A percentile compares a stretch with the other conserved stretches of the same genome.
phyloP scores from a whole-genome alignment of 1,140 invertebrate species.

The Drosophila neocordata region DNA sequence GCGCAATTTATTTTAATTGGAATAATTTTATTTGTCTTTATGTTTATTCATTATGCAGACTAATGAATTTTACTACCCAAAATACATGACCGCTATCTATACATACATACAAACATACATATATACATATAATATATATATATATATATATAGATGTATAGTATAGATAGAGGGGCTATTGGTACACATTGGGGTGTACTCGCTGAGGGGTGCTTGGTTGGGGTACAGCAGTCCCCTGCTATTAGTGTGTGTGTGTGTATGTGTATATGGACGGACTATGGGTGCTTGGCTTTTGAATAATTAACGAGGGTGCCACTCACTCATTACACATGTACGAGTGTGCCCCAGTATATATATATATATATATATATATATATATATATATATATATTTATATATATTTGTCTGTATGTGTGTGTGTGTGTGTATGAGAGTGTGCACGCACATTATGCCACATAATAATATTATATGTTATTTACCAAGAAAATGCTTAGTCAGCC shows the following conservation, averaged over 20 bases:
- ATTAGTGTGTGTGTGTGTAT: slow-evolving; percentile 12
- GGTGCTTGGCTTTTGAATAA: slow-evolving; percentile 77
- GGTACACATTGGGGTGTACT: not conserved
- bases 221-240: slow-evolving; percentile 10
- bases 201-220: not conserved
- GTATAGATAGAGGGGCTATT: slow-evolving; percentile 11
- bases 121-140: slow-evolving; percentile 1
- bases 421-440: slow-evolving; percentile 22
- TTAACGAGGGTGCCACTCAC: slow-evolving; percentile 77
- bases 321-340: slow-evolving; percentile 47
- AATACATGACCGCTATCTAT: slow-evolving; percentile 52
- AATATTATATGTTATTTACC: slow-evolving; percentile 81
- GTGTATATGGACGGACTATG: slow-evolving; percentile 52
- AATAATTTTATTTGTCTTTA: slow-evolving; percentile 82
- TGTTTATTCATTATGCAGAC: slow-evolving; percentile 81
- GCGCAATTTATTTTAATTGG: slow-evolving; percentile 82
- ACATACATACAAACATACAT: slow-evolving; percentile 25
- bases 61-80: slow-evolving; percentile 72
- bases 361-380: slow-evolving; percentile 14
- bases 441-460: slow-evolving; percentile 70
- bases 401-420: slow-evolving; percentile 9
- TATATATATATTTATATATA: not conserved
- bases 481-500: slow-evolving; percentile 81
- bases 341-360: slow-evolving; percentile 1
- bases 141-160: slow-evolving; percentile 32